Base-by-base conservation (phyloP, 2,113 vertebrate genomes). In the Neogale vison region DNA sequence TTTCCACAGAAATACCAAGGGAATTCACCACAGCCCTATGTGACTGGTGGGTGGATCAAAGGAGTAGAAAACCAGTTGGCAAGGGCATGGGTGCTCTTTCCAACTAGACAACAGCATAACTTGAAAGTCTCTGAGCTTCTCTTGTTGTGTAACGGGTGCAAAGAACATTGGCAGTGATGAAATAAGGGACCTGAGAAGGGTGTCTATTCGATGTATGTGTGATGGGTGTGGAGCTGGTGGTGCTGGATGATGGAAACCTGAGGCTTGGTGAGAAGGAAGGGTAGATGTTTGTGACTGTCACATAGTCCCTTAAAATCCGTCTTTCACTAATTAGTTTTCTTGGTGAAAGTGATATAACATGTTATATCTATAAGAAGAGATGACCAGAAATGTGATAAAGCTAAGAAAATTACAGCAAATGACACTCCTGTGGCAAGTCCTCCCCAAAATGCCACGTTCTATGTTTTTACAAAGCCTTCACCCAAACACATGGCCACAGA, bases 351-450 rank as follows among this genome's bases (percentile, higher is more conserved):
- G n/a, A 79, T 79, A 50, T 88, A 42, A 82, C 26, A 10, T 29
- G 21, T 83, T 61, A 52, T 12, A 82, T 59, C 61, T 79, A 11
- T 34, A 90, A 93, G 69, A 88, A 88, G 93, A 96, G 88, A 94
- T 4, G 21, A 80, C 2, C 26, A 85, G 39, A 88, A 79, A 88
- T 90, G 18, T 79, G 36, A 55, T 50, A 61, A 95, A 80, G 52
- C 52, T 47, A 82, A 87, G 67, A 76, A 84, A 81, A 57, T 31
- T 31, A 47, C 23, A 90, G 15, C 31, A 85, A 94, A 96, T 61
- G 36, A 82, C 20, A 77, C 13, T 80, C 59, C 36, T 31, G 11
- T 67, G 34, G 42, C 42, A 87, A 82, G 55, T 90, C 59, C n/a
- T 90, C 83, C 34, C 69, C 55, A 81, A 80, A 96, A 88, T 81